Evolutionary conservation across 2,113 vertebrate species (phyloP).

Genomic region (Pimephales promelas): DNA sequence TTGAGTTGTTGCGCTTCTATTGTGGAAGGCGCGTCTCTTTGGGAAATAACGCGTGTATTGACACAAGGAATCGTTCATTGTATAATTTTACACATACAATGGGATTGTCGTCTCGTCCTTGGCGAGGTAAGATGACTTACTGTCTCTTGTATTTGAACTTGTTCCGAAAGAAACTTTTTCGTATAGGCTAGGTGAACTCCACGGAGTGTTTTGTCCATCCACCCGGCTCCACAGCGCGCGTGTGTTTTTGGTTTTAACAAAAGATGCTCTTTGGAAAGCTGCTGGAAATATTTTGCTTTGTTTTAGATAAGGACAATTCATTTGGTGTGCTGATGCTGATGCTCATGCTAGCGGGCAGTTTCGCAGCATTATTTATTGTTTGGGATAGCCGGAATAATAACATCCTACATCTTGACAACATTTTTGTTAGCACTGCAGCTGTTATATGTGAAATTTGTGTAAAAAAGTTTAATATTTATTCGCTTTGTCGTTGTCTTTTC

Average conservation of each 20-base stretch:
- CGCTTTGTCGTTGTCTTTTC: background rate
- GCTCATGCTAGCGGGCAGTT: background rate
- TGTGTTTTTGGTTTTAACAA: constrained; percentile 8
- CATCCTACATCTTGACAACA: background rate
- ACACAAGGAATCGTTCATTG: constrained; percentile 27
- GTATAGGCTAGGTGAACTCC: constrained; percentile 22
- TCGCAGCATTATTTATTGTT: background rate
- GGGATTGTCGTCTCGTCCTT: background rate
- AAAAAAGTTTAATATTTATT: background rate
- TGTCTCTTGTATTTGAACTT: background rate
- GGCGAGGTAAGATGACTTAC: constrained; percentile 21
- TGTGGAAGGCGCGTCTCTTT: constrained; percentile 10
- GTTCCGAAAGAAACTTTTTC: constrained; percentile 38
- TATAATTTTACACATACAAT: constrained; percentile 3
- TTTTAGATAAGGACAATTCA: background rate
- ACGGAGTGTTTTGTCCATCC: background rate
- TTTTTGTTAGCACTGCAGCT: background rate
- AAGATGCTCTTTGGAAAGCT: background rate
- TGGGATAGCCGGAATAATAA: background rate
- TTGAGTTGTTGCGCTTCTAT: constrained; percentile 38
- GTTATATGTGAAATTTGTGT: background rate
- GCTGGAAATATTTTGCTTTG: background rate
- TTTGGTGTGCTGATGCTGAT: background rate
- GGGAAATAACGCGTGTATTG: background rate
- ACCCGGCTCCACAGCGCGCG: background rate